Conservation (phyloP, 2,888 invertebrate species). For the Scaptomyza tumidula region DNA sequence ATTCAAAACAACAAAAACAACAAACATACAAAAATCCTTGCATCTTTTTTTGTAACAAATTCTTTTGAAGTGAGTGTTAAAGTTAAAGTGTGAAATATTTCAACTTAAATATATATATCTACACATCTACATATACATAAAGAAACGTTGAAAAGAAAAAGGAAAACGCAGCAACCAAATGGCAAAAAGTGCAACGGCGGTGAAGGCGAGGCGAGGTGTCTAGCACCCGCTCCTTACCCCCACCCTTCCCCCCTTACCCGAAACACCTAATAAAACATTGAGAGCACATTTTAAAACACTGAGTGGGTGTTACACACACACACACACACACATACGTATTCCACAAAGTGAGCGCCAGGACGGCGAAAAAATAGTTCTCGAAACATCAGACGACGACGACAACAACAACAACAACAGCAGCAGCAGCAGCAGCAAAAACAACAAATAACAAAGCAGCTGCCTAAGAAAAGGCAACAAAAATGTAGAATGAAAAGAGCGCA, state of each 20-base stretch:
- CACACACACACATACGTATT: background rate
- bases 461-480: background rate
- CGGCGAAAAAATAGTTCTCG: conserved; percentile 23
- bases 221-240: conserved; percentile 33
- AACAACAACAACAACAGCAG: conserved; percentile 29
- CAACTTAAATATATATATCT: conserved; percentile 3
- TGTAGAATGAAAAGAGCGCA: no score
- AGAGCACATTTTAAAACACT: conserved; percentile 11
- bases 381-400: conserved; percentile 19
- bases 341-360: conserved; percentile 7
- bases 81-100: conserved; percentile 20
- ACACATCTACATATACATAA: background rate
- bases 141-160: conserved; percentile 2
- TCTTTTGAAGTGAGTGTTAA: conserved; percentile 63
- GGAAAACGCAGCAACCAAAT: conserved; percentile 50
- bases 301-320: conserved; percentile 34
- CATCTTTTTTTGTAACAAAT: conserved; percentile 45
- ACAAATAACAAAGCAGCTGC: conserved; percentile 31
- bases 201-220: conserved; percentile 60
- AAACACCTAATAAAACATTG: conserved; percentile 16
- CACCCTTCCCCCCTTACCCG: no score
- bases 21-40: background rate
- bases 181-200: conserved; percentile 61
- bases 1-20: conserved; percentile 6
- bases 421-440: conserved; percentile 29